Conservation (phyloP, 92 coral and sea anemone species). For the Desmophyllum pertusum region DNA sequence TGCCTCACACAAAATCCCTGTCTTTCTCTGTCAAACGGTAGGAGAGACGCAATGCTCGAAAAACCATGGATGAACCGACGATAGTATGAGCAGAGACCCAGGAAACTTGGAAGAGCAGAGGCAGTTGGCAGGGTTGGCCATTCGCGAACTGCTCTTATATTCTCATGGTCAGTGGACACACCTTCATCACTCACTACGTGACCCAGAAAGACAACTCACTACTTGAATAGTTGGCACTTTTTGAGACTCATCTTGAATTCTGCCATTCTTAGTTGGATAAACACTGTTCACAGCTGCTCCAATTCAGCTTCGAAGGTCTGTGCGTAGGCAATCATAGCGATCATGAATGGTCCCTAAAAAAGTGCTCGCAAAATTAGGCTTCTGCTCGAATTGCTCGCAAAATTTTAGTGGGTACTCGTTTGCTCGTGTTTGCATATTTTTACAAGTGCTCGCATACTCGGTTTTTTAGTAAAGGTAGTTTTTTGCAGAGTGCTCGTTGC, state of each 20-base stretch:
- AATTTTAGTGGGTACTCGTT: no score
- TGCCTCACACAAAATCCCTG: constrained; percentile 40
- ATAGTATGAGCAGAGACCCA: no score
- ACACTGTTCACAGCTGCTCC: constrained; percentile 12
- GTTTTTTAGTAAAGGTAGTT: no score
- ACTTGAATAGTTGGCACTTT: not conserved
- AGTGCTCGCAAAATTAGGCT: no score
- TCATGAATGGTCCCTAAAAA: no score
- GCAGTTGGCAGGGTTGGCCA: no score
- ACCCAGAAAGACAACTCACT: not conserved
- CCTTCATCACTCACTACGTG: not conserved
- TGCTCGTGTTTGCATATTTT: no score
- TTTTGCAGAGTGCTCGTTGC: no score
- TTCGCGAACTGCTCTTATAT: not conserved
- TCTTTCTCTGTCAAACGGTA: constrained; percentile 52
- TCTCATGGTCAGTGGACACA: not conserved
- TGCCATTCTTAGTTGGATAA: constrained; percentile 14
- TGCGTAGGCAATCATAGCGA: not conserved
- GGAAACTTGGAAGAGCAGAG: no score
- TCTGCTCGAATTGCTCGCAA: no score
- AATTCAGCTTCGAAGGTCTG: constrained; percentile 5
- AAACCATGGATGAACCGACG: constrained; percentile 50
- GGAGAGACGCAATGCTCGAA: constrained; percentile 56
- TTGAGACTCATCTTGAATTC: constrained; percentile 27
- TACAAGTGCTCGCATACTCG: no score